These are phyloP conservation scores for Stegodyphus mimosarum DNA, from an alignment of 1,140 invertebrate genomes.

Conservation along the genomic window DNA sequence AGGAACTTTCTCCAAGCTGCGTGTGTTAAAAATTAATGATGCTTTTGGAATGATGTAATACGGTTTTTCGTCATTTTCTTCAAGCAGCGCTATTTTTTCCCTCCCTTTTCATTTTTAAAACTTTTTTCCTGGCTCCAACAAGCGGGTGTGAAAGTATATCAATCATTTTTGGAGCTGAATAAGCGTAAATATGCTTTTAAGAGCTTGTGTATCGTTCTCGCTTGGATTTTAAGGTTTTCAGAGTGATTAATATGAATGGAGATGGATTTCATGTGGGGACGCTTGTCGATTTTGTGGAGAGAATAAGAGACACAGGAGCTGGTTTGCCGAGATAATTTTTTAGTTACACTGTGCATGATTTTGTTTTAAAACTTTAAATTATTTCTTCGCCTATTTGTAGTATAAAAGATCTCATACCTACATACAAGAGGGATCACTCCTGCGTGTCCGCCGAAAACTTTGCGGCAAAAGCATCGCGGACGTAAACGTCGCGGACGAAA, in stretches of 20 bases:
- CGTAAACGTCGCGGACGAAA: too few relatives aligned
- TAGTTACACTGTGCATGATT: too few relatives aligned
- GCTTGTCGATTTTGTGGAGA: not conserved
- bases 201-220: not conserved
- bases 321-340: too few relatives aligned
- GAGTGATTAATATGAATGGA: not conserved
- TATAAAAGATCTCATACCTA: too few relatives aligned
- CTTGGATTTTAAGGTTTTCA: not conserved
- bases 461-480: too few relatives aligned
- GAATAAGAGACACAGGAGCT: not conserved
- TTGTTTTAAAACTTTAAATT: too few relatives aligned
- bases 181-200: not conserved
- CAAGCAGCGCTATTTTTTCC: not conserved
- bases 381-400: too few relatives aligned
- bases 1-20: not conserved
- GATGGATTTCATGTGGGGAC: not conserved
- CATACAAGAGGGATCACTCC: too few relatives aligned
- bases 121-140: not conserved
- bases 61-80: not conserved
- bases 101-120: too few relatives aligned
- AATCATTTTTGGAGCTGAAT: not conserved
- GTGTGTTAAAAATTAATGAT: not conserved
- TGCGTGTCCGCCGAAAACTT: too few relatives aligned
- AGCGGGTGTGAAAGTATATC: not conserved
- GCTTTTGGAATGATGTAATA: not conserved